Percentiles rank a stretch among this genome's conserved stretches.
These are phyloP conservation scores for Lucinisca nassula DNA, from an alignment of 2,888 invertebrate genomes.

Conservation along the genomic window DNA sequence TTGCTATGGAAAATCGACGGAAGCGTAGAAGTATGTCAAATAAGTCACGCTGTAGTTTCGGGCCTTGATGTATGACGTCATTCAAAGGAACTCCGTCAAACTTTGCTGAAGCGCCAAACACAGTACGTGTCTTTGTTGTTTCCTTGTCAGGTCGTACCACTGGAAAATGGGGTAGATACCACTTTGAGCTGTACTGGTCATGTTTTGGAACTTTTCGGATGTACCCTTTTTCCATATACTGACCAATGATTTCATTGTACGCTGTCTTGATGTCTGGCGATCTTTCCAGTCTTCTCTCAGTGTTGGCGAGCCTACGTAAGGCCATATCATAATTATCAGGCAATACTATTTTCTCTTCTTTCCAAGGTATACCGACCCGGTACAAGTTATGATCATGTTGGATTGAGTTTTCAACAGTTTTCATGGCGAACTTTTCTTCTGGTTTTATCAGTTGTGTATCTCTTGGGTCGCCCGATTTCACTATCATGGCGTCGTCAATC, in stretches of 20 bases:
- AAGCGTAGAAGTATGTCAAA: conserved; percentile 61
- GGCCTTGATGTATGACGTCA: conserved; percentile 49
- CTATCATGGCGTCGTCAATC: not conserved
- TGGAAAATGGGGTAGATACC: conserved; percentile 65
- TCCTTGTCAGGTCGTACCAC: conserved; percentile 51
- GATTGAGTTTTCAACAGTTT: not conserved
- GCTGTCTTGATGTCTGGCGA: conserved; percentile 14
- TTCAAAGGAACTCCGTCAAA: conserved; percentile 40
- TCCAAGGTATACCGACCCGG: conserved; percentile 30
- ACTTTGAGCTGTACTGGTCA: conserved; percentile 1
- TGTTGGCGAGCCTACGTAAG: conserved; percentile 12
- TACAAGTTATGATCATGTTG: not conserved
- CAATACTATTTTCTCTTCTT: not conserved
- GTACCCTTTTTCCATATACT: conserved; percentile 63
- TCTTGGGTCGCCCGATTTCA: too few relatives aligned
- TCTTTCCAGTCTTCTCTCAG: conserved; percentile 55
- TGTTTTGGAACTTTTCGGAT: conserved; percentile 36
- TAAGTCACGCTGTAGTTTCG: conserved; percentile 67
- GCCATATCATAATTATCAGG: conserved; percentile 7
- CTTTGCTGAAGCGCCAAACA: conserved; percentile 67
- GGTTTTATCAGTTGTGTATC: not conserved
- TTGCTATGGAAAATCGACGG: conserved; percentile 46
- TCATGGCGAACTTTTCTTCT: not conserved
- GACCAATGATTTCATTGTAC: conserved; percentile 42
- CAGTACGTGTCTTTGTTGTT: conserved; percentile 56